Evolutionary conservation across 1,140 invertebrate genomes (phyloP).

Genomic region (Trissolcus basalis): DNA sequence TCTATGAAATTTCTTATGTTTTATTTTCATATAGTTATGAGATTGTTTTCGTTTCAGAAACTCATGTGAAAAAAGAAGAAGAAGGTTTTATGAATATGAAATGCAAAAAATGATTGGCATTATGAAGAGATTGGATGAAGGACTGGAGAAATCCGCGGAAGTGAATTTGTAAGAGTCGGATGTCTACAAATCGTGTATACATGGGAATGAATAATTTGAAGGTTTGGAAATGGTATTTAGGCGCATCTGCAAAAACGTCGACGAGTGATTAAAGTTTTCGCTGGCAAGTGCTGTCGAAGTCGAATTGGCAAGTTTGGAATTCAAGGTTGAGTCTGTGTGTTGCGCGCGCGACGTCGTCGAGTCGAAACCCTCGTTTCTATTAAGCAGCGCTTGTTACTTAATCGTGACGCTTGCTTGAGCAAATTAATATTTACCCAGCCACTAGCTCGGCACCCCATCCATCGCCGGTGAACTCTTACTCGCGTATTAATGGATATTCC

Average conservation of each 20-base stretch:
- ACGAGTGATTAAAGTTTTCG: slow-evolving; percentile 18
- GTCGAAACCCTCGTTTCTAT: slow-evolving; percentile 50
- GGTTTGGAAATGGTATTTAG: not conserved
- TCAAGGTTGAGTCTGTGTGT: slow-evolving; percentile 34
- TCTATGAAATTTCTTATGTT: too few relatives aligned
- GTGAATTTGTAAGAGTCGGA: too few relatives aligned
- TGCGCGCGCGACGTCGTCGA: slow-evolving; percentile 28
- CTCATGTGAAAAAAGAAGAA: too few relatives aligned
- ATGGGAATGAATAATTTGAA: too few relatives aligned
- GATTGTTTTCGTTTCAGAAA: too few relatives aligned
- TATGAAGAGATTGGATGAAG: too few relatives aligned
- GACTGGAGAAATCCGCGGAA: too few relatives aligned
- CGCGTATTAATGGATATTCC: slow-evolving; percentile 76
- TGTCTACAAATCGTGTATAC: too few relatives aligned
- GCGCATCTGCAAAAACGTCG: not conserved
- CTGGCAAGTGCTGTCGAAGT: slow-evolving; percentile 11
- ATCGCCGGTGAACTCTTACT: slow-evolving; percentile 67
- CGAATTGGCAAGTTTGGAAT: slow-evolving; percentile 46
- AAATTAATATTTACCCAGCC: slow-evolving; percentile 76
- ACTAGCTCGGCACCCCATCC: slow-evolving; percentile 62
- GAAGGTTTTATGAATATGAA: too few relatives aligned
- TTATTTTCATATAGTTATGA: too few relatives aligned
- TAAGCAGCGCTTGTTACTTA: slow-evolving; percentile 59
- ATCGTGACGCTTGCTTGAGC: slow-evolving; percentile 68
- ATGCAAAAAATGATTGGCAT: too few relatives aligned